These are phyloP conservation scores for Sinodicranocentrus sp. DNA, from an alignment of 2,888 invertebrate species.

Conservation along the genomic window DNA sequence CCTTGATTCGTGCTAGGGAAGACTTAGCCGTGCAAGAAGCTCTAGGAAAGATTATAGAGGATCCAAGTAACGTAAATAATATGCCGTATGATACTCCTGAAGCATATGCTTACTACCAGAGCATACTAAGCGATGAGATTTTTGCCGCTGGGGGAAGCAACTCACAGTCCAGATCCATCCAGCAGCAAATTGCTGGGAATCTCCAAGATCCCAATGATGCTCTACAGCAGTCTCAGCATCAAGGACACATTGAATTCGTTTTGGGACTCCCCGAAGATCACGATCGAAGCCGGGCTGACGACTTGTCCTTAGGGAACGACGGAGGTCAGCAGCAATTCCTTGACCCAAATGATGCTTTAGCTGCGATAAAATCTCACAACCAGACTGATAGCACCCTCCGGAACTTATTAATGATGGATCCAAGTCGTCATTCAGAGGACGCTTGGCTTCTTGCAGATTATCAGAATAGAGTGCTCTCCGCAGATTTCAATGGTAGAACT, in stretches of 20 bases:
- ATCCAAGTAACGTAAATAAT: slow-evolving; percentile 68
- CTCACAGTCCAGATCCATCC: slow-evolving; percentile 12
- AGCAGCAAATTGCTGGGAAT: slow-evolving; percentile 28
- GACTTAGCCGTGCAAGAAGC: slow-evolving; percentile 70
- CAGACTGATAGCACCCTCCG: slow-evolving; percentile 73
- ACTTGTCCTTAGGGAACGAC: slow-evolving; percentile 64
- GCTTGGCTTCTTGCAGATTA: slow-evolving; percentile 71
- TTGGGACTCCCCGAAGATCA: slow-evolving; percentile 64
- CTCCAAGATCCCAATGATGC: slow-evolving; percentile 68
- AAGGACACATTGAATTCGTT: slow-evolving; percentile 74
- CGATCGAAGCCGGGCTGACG: slow-evolving; percentile 58
- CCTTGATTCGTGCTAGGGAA: slow-evolving; percentile 67
- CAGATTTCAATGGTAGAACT: slow-evolving; percentile 12
- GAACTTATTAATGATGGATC: slow-evolving; percentile 75
- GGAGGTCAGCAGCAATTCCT: slow-evolving; percentile 69
- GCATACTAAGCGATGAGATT: slow-evolving; percentile 74
- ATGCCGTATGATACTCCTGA: slow-evolving; percentile 74
- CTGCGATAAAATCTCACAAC: slow-evolving; percentile 62
- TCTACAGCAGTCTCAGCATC: slow-evolving; percentile 61
- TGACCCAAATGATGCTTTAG: slow-evolving; percentile 71
- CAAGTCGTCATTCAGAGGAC: slow-evolving; percentile 71
- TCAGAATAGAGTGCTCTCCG: slow-evolving; percentile 55
- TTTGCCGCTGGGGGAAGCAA: slow-evolving; percentile 45
- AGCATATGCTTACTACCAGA: slow-evolving; percentile 73
- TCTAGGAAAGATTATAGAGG: slow-evolving; percentile 67